Percentiles rank a stretch among this genome's conserved stretches.
Conservation (phyloP, 2,797 vertebrate genomes). For the Acanthurus tractus region DNA sequence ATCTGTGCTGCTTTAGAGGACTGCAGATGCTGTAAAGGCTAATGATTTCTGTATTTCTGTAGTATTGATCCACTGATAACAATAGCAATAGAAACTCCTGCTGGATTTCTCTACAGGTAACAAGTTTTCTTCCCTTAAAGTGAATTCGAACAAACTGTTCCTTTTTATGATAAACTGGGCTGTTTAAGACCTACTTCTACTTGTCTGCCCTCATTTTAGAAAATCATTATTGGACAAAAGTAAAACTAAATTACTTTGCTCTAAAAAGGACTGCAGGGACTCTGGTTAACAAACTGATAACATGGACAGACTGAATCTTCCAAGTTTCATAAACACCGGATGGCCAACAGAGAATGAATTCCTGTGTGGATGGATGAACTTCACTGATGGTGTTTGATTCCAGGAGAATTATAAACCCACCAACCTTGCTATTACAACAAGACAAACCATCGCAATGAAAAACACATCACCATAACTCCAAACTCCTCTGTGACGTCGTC, state of each 20-base stretch:
- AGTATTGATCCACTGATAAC: not conserved
- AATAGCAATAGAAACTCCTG: not conserved
- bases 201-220: constrained; percentile 4
- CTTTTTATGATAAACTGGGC: constrained; percentile 12
- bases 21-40: not conserved
- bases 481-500: not conserved
- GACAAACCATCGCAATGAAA: constrained; percentile 9
- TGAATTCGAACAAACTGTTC: not conserved
- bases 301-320: not conserved
- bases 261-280: constrained; percentile 10
- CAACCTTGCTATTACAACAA: not conserved
- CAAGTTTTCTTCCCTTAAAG: constrained; percentile 1
- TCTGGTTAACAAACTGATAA: constrained; percentile 6
- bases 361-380: not conserved
- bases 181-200: constrained; percentile 19
- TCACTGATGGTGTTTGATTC: not conserved
- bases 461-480: not conserved
- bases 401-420: constrained; percentile 6
- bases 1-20: not conserved
- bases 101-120: constrained; percentile 3
- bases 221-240: constrained; percentile 34
- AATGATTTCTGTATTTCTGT: constrained; percentile 3
- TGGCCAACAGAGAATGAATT: not conserved
- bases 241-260: constrained; percentile 21
- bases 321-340: not conserved